These are phyloP conservation scores for Chaenocephalus aceratus DNA, from an alignment of 2,113 vertebrate species.

Conservation along the genomic window DNA sequence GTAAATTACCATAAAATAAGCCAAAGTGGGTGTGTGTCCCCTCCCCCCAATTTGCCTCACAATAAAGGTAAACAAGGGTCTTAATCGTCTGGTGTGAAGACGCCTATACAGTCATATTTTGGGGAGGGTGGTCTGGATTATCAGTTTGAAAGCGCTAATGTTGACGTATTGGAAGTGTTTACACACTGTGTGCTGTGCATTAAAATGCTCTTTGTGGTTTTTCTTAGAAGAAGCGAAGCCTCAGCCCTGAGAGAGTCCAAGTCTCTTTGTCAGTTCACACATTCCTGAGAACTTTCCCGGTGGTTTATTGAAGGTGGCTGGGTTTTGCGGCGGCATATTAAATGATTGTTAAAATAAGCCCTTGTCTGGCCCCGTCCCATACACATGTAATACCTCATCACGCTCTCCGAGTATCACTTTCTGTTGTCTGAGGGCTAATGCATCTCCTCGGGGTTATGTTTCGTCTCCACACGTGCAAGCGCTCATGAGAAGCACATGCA, in stretches of 20 bases:
- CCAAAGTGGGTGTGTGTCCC: too few relatives aligned
- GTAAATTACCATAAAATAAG: too few relatives aligned
- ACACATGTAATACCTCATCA: slow-evolving; percentile 45
- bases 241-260: slow-evolving; percentile 26
- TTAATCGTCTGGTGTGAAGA: too few relatives aligned
- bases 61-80: too few relatives aligned
- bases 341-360: slow-evolving; percentile 76
- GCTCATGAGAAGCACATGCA: slow-evolving; percentile 60
- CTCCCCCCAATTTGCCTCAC: too few relatives aligned
- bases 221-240: slow-evolving; percentile 15
- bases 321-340: slow-evolving; percentile 67
- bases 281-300: slow-evolving; percentile 72
- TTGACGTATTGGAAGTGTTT: slow-evolving; percentile 34
- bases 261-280: slow-evolving; percentile 69
- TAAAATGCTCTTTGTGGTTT: slow-evolving; percentile 19
- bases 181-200: slow-evolving; percentile 22
- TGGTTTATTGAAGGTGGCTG: slow-evolving; percentile 68
- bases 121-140: too few relatives aligned
- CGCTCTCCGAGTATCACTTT: slow-evolving; percentile 51
- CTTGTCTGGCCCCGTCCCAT: slow-evolving; percentile 37
- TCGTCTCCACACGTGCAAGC: slow-evolving; percentile 44
- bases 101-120: too few relatives aligned
- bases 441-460: slow-evolving; percentile 41
- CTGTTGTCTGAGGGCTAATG: slow-evolving; percentile 58
- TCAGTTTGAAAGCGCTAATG: slow-evolving; percentile 7